Evolutionary conservation across 2,113 vertebrate genomes (phyloP).

Genomic region (Neotragus moschatus): DNA sequence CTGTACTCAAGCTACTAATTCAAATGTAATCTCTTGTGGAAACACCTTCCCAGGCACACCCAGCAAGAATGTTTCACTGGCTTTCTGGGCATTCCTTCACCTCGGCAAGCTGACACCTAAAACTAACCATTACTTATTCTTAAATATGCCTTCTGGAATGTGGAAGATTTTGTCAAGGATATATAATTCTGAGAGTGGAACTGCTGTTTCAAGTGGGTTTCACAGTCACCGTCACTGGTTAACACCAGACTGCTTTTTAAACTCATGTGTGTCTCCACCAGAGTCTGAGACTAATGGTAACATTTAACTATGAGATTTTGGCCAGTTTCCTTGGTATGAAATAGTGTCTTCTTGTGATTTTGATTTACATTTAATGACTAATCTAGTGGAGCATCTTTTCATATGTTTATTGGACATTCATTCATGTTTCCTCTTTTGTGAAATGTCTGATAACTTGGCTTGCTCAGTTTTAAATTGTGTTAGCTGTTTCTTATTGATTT

Average conservation of each 20-base stretch:
- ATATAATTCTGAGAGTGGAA: not conserved
- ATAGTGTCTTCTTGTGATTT: not conserved
- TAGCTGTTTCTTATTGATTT: not conserved
- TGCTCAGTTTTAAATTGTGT: not conserved
- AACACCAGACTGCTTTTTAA: not conserved
- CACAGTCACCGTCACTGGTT: no score
- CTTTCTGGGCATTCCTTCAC: not conserved
- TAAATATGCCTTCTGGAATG: not conserved
- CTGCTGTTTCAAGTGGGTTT: not conserved
- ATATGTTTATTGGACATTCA: not conserved
- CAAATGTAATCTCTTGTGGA: not conserved
- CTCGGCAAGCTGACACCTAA: not conserved
- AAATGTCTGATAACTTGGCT: not conserved
- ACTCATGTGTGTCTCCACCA: accelerated
- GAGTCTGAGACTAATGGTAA: not conserved
- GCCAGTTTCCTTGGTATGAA: not conserved
- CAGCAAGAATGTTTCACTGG: not conserved
- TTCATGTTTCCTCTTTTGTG: not conserved
- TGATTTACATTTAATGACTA: not conserved
- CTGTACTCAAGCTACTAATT: not conserved
- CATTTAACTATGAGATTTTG: not conserved
- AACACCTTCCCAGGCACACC: not conserved
- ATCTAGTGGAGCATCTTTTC: not conserved
- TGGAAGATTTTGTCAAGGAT: not conserved
- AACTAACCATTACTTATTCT: no score